phyloP scores from a whole-genome alignment of 1,140 invertebrate species.

The Teleogryllus occipitalis region DNA sequence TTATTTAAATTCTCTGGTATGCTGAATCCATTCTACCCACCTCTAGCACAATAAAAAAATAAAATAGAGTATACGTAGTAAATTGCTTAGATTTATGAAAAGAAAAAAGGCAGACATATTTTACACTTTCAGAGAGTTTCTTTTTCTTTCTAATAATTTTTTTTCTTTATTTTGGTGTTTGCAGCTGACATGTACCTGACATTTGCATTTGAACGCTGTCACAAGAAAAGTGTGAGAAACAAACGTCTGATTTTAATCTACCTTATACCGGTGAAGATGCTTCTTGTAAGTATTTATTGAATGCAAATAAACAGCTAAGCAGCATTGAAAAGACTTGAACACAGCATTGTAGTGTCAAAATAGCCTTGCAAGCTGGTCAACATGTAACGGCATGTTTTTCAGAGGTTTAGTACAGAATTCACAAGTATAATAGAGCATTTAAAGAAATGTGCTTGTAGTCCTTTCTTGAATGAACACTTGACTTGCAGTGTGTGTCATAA shows the following conservation, averaged over 20 bases:
- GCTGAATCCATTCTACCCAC: too few species aligned
- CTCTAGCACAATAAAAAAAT: too few species aligned
- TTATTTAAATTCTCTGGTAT: too few species aligned
- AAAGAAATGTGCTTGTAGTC: background rate
- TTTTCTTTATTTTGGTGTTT: background rate
- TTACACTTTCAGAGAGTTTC: background rate
- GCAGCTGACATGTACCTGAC: conserved; percentile 83
- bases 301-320: background rate
- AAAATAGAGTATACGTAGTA: too few species aligned
- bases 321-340: background rate
- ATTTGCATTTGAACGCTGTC: conserved; percentile 89
- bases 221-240: conserved; percentile 72
- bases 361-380: background rate
- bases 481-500: too few species aligned
- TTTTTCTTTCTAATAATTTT: background rate
- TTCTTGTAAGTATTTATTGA: conserved; percentile 48
- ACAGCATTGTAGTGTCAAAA: background rate
- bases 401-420: background rate
- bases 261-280: conserved; percentile 94
- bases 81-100: too few species aligned
- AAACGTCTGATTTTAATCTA: conserved; percentile 93
- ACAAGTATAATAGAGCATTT: background rate
- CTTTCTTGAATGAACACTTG: background rate
- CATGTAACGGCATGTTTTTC: background rate
- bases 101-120: background rate